These are phyloP conservation scores for Andricus grossulariae DNA, from an alignment of 1,140 invertebrate genomes.

Conservation along the genomic window DNA sequence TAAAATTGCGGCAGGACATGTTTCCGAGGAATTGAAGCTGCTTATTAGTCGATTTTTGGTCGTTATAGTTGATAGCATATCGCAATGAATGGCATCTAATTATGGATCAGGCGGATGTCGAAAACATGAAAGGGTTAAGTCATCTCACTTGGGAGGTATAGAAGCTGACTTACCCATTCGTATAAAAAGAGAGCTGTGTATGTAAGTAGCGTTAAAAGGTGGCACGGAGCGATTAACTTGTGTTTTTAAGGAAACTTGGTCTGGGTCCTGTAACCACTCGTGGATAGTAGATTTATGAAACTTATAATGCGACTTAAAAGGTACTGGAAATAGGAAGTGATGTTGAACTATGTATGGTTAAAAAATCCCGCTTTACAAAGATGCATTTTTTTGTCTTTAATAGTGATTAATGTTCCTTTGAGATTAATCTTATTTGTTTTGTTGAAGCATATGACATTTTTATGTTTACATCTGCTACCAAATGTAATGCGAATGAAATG, in stretches of 20 bases:
- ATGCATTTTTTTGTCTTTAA: too few relatives aligned
- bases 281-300: too few relatives aligned
- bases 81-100: slow-evolving; percentile 31
- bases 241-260: slow-evolving; percentile 40
- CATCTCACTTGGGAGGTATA: not conserved
- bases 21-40: not conserved
- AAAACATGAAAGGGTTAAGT: slow-evolving; percentile 8
- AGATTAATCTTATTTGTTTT: too few relatives aligned
- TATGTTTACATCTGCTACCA: too few relatives aligned
- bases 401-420: too few relatives aligned
- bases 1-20: not conserved
- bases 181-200: not conserved
- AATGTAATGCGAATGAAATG: too few relatives aligned
- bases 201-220: slow-evolving; percentile 20
- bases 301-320: too few relatives aligned
- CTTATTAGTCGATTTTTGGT: not conserved
- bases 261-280: too few relatives aligned
- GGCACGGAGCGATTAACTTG: slow-evolving; percentile 35
- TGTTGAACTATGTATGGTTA: too few relatives aligned
- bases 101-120: not conserved
- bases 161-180: slow-evolving; percentile 20
- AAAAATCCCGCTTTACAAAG: too few relatives aligned
- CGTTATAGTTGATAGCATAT: not conserved
- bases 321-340: too few relatives aligned
- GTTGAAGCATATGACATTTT: too few relatives aligned